Conservation (phyloP, 2,113 vertebrate species). For the Romanogobio albipinnatus region DNA sequence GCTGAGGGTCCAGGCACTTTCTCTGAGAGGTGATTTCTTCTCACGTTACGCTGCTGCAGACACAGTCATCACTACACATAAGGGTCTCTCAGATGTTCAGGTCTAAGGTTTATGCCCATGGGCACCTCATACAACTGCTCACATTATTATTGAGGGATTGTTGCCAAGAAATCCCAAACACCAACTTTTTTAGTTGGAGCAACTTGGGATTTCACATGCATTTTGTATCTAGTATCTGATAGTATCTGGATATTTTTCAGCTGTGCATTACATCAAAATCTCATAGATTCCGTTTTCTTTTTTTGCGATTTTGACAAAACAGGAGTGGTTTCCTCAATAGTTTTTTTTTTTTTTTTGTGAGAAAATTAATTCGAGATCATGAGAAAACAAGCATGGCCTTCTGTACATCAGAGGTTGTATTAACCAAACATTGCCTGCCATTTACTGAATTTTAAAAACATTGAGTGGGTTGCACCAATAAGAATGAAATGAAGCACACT, state of each 20-base stretch:
- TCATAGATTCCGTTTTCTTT: not conserved
- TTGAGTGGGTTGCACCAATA: too few relatives aligned
- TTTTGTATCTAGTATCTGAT: not conserved
- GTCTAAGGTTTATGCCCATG: not conserved
- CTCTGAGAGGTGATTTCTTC: not conserved
- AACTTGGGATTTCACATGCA: not conserved
- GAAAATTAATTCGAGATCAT: too few relatives aligned
- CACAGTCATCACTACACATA: not conserved
- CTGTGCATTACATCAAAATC: not conserved
- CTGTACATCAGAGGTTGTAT: too few relatives aligned
- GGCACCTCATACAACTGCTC: not conserved
- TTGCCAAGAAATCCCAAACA: not conserved
- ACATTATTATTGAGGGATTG: not conserved
- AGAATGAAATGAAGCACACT: too few relatives aligned
- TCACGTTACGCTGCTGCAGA: not conserved
- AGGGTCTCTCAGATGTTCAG: slow-evolving; percentile 1
- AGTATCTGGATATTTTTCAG: not conserved
- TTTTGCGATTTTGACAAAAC: not conserved
- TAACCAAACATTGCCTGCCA: too few relatives aligned
- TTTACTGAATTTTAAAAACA: too few relatives aligned
- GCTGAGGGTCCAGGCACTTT: not conserved
- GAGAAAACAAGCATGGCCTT: too few relatives aligned
- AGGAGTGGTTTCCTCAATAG: too few relatives aligned
- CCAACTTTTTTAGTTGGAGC: not conserved
- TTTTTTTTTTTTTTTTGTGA: too few relatives aligned